Evolutionary conservation across 2,797 vertebrate genomes (phyloP).

Genomic region (Masticophis lateralis): DNA sequence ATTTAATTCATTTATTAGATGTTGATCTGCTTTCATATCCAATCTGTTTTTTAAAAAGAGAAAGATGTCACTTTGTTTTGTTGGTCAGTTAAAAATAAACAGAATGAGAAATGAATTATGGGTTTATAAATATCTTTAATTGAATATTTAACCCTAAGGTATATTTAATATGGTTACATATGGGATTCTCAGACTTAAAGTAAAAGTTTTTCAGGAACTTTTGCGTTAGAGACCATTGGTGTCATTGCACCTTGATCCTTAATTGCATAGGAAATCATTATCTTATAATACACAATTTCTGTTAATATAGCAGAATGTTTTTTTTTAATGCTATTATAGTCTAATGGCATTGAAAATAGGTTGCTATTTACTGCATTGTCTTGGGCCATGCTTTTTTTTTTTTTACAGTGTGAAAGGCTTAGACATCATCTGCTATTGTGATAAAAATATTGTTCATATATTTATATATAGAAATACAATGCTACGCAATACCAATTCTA

Average conservation of each 20-base stretch:
- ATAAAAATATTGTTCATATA: slow-evolving; percentile 2
- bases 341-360: neutral
- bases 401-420: neutral
- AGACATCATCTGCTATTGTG: neutral
- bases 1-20: neutral
- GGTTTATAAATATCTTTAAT: slow-evolving; percentile 12
- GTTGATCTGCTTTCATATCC: neutral
- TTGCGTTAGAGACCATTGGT: slow-evolving; percentile 13
- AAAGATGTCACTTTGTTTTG: neutral
- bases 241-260: slow-evolving; percentile 7
- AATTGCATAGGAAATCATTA: neutral
- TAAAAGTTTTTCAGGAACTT: neutral
- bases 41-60: neutral
- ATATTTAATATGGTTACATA: neutral
- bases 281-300: neutral
- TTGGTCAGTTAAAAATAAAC: neutral
- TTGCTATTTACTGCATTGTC: neutral
- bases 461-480: neutral
- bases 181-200: slow-evolving; percentile 30
- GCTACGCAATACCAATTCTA: slow-evolving; percentile 17
- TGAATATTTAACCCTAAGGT: neutral
- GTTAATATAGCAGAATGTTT: slow-evolving; percentile 23
- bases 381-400: neutral
- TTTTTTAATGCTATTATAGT: neutral
- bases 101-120: neutral